Base-by-base conservation (phyloP, 1,140 invertebrate species). In the Monomorium pharaonis region DNA sequence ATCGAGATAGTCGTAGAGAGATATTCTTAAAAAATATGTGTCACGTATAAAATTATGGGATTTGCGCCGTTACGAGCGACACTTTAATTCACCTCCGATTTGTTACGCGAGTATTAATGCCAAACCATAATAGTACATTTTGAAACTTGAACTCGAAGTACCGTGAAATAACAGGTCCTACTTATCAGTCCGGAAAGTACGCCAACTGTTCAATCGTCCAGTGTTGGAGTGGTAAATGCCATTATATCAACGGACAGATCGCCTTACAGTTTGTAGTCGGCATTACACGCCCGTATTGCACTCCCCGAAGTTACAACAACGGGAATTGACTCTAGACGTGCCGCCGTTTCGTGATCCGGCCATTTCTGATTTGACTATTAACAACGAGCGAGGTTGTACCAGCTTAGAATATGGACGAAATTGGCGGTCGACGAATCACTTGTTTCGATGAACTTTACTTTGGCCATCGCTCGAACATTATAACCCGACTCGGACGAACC, bases 271-370 rank as follows among this genome's bases (percentile, higher is more conserved):
- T 69, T 58, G 70, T 74, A 83, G 44, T 63, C 24, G 69, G 67
- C 63, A 83, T 75, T 83, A 86, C 60, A 58, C 85, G 76, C 70
- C 78, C 77, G 67, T 56, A 47, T 85, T 56, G 65, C 16, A 27
- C 49, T 63, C 63, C 33, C 42, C 51, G n/a, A 85, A 88, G 84
- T 88, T 88, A 88, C 72, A 85, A 88, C 86, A 85, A 88, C 37
- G 21, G 27, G 63, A 69, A 77, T 70, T 74, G 86, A 84, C 37
- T 81, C 27, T 54, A 54, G 76, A 24, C 51, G 27, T 83, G 67
- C 67, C 67, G 18, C 14, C 54, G 51, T 74, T 83, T 60, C 78
- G 67, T 33, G 78, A 81, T 81, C 65, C 51, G 51, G n/a, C 37
- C 67, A 74, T 83, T 83, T 83, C 78, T 47, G 51, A 83, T 63